phyloP scores from a whole-genome alignment of 2,797 vertebrate genomes.

The Sebastes glaucus region DNA sequence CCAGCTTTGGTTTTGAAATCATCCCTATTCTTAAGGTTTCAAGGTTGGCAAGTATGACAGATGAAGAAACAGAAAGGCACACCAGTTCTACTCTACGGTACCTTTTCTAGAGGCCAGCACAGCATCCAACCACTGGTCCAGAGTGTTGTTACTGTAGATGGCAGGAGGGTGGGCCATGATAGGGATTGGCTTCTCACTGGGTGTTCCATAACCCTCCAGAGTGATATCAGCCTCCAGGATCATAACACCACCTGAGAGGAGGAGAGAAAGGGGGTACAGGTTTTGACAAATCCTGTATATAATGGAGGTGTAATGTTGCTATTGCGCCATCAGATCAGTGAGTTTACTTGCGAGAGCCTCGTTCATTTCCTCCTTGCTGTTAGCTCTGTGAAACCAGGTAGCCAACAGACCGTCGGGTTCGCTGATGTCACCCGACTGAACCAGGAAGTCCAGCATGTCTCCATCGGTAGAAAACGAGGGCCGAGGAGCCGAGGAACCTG shows the following conservation, averaged over 20 bases:
- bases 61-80: not conserved
- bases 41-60: too few relatives aligned
- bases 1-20: too few relatives aligned
- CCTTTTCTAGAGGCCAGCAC: slow-evolving; percentile 85
- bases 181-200: slow-evolving; percentile 78
- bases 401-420: slow-evolving; percentile 82
- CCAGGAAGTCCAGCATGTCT: slow-evolving; percentile 87
- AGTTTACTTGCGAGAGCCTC: slow-evolving; percentile 82
- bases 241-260: slow-evolving; percentile 78
- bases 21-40: accelerated
- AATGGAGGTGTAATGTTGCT: not conserved
- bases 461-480: slow-evolving; percentile 69
- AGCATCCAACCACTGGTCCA: slow-evolving; percentile 86
- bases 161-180: slow-evolving; percentile 90
- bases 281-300: too few relatives aligned
- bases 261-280: not conserved
- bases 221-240: slow-evolving; percentile 88
- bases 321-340: not conserved
- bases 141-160: slow-evolving; percentile 86
- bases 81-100: slow-evolving; percentile 22
- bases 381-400: slow-evolving; percentile 87
- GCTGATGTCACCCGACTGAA: slow-evolving; percentile 76
- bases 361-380: slow-evolving; percentile 80
- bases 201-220: slow-evolving; percentile 80
- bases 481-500: slow-evolving; percentile 24